phyloP scores from a whole-genome alignment of 2,113 vertebrate genomes.

The Penelope pileata region DNA sequence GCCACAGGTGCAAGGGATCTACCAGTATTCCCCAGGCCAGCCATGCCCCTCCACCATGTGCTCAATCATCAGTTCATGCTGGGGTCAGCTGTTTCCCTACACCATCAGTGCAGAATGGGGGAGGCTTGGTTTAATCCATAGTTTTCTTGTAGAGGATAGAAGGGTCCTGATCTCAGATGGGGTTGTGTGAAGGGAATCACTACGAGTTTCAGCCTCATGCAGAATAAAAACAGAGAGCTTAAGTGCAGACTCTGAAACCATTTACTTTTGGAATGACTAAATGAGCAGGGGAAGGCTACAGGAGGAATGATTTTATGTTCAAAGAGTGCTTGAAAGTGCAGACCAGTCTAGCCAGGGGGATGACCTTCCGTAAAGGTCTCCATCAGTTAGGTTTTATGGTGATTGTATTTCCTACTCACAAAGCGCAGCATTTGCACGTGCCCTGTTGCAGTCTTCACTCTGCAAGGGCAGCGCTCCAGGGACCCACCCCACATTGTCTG shows the following conservation, averaged over 20 bases:
- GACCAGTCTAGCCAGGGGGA: not conserved
- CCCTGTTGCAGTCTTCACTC: not conserved
- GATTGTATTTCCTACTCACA: accelerated
- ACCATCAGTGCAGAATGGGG: too few species aligned
- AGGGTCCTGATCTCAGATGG: accelerated
- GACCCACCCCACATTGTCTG: not conserved
- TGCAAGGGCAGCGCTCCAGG: not conserved
- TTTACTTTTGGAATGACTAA: not conserved
- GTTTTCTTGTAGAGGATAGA: not conserved
- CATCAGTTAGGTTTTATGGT: not conserved
- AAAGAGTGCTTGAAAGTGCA: not conserved
- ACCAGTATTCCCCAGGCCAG: too few species aligned
- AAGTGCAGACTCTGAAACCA: not conserved
- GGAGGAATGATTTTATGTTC: not conserved
- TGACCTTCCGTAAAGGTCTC: not conserved
- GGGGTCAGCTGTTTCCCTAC: too few species aligned
- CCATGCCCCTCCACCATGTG: too few species aligned
- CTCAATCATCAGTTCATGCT: too few species aligned
- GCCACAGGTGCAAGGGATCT: too few species aligned
- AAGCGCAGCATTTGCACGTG: not conserved
- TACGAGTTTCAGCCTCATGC: accelerated
- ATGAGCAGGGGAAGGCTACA: not conserved
- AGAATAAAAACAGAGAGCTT: not conserved
- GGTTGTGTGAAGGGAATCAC: not conserved
- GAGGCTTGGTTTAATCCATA: too few species aligned